A percentile compares a stretch with the other conserved stretches of the same genome.
phyloP scores from a whole-genome alignment of 92 coral and sea anemone genomes.

The Phenganax stokvisi region DNA sequence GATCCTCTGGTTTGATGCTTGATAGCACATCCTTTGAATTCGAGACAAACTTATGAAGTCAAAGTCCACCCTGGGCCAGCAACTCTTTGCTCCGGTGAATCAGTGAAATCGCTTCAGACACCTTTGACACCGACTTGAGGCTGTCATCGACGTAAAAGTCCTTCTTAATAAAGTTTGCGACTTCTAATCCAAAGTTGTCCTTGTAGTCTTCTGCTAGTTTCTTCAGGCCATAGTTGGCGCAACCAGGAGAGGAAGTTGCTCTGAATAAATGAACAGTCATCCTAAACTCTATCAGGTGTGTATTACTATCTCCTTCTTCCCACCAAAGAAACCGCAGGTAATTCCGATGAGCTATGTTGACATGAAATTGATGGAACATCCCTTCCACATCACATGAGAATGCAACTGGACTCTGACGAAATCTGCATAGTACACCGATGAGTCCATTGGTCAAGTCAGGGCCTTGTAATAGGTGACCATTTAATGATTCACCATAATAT shows the following conservation, averaged over 20 bases:
- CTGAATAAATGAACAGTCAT: constrained; percentile 41
- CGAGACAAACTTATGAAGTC: constrained; percentile 4
- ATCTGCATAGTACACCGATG: constrained; percentile 34
- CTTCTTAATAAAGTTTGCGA: constrained; percentile 28
- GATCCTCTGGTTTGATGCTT: neutral
- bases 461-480: constrained; percentile 30
- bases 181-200: constrained; percentile 19
- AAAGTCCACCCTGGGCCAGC: neutral
- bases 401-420: constrained; percentile 28
- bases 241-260: constrained; percentile 45
- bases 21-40: neutral
- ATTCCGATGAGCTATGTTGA: constrained; percentile 22
- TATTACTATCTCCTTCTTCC: constrained; percentile 19
- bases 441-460: constrained; percentile 43
- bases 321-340: constrained; percentile 42
- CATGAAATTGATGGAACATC: constrained; percentile 45
- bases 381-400: constrained; percentile 32
- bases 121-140: neutral
- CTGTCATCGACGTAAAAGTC: constrained; percentile 9
- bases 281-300: constrained; percentile 27
- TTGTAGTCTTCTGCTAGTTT: constrained; percentile 36
- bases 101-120: neutral
- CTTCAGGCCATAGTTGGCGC: constrained; percentile 38
- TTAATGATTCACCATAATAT: constrained; percentile 37
- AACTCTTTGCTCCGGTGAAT: neutral